Percentiles rank a stretch among this genome's conserved stretches.
Evolutionary conservation across 2,797 vertebrate genomes (phyloP).

Genomic region (Peromyscus aztecus): DNA sequence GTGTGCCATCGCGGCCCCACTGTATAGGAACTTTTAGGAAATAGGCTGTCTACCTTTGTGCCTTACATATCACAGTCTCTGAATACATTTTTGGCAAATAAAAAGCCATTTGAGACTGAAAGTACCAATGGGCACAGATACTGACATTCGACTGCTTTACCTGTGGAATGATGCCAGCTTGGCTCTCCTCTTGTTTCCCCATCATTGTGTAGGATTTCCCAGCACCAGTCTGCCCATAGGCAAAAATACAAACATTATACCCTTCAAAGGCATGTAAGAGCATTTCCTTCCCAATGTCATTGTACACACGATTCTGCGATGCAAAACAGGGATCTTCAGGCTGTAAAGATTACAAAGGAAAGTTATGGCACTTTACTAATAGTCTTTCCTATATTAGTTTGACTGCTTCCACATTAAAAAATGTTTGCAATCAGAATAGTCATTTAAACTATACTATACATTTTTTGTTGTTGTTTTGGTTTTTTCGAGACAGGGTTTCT

Average conservation of each 20-base stretch:
- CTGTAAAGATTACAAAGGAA: constrained; percentile 85
- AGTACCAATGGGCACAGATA: neutral
- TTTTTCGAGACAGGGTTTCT: too few species aligned
- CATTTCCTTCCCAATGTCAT: constrained; percentile 99
- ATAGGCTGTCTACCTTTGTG: neutral
- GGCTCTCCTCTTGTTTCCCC: constrained; percentile 98
- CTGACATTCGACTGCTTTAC: constrained; percentile 84
- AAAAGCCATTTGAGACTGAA: neutral
- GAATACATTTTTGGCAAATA: neutral
- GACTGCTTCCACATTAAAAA: constrained; percentile 47
- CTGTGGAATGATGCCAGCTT: constrained; percentile 99
- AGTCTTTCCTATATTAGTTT: constrained; percentile 12
- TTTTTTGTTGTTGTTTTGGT: neutral
- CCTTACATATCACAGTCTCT: neutral
- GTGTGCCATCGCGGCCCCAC: neutral
- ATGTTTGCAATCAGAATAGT: neutral
- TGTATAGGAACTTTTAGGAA: neutral
- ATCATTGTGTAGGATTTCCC: constrained; percentile 99
- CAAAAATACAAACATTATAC: constrained; percentile 99
- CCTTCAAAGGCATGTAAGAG: constrained; percentile 97
- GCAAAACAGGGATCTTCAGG: constrained; percentile 96
- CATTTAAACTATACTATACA: neutral
- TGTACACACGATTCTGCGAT: constrained; percentile 96
- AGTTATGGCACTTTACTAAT: constrained; percentile 21
- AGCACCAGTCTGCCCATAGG: constrained; percentile 98